Evolutionary conservation across 2,888 invertebrate species (phyloP).

Genomic region (Dynastes hyllus): DNA sequence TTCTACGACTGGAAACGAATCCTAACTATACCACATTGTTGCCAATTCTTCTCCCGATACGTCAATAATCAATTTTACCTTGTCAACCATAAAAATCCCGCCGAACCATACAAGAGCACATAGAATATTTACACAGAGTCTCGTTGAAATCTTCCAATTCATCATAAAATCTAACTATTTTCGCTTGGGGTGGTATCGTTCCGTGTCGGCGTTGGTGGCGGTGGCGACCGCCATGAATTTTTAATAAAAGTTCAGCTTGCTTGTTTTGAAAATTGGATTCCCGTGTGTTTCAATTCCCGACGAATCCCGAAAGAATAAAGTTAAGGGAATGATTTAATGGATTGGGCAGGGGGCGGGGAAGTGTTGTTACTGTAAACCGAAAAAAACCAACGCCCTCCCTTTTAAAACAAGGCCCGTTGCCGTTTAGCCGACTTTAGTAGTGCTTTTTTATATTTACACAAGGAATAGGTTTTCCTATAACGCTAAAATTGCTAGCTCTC

Average conservation of each 20-base stretch:
- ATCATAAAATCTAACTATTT: slow-evolving; percentile 44
- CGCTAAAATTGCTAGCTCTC: neutral
- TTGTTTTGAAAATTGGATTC: slow-evolving; percentile 46
- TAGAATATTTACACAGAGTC: slow-evolving; percentile 1
- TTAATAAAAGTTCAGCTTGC: slow-evolving; percentile 44
- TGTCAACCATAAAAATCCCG: neutral
- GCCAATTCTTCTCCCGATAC: neutral
- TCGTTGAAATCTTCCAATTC: slow-evolving; percentile 27
- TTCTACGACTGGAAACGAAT: slow-evolving; percentile 27
- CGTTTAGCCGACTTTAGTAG: slow-evolving; percentile 35
- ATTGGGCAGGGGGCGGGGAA: neutral
- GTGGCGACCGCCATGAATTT: slow-evolving; percentile 31
- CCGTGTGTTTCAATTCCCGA: slow-evolving; percentile 40
- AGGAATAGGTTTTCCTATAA: slow-evolving; percentile 30
- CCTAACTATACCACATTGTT: slow-evolving; percentile 17
- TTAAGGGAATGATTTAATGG: slow-evolving; percentile 41
- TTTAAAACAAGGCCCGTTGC: no score
- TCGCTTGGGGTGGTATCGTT: slow-evolving; percentile 18
- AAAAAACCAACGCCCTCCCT: no score
- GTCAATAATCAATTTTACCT: slow-evolving; percentile 9
- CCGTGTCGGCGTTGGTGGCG: neutral
- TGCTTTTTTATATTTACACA: slow-evolving; percentile 42
- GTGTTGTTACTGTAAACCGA: neutral
- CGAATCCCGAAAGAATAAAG: slow-evolving; percentile 45
- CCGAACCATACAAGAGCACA: no score